These are phyloP conservation scores for Timema podura DNA, from an alignment of 2,888 invertebrate genomes.

Conservation along the genomic window DNA sequence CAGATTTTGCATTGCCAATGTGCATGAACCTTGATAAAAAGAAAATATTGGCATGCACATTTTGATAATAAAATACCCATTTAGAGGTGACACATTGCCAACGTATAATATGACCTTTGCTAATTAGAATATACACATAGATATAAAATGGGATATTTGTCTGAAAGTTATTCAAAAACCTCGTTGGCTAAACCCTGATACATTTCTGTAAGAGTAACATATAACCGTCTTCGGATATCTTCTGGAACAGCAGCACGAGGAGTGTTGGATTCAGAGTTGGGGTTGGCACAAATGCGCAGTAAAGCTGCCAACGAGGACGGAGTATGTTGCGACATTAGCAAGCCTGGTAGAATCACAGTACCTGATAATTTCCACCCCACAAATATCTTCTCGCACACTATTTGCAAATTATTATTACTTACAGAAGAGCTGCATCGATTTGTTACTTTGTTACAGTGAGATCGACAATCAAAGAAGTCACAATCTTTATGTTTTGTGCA, in stretches of 20 bases:
- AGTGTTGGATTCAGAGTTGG: conserved; percentile 42
- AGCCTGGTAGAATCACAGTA: conserved; percentile 56
- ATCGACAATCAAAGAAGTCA: conserved; percentile 62
- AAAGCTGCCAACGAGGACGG: conserved; percentile 55
- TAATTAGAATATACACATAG: no score
- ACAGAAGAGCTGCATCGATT: conserved; percentile 54
- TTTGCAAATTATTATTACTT: conserved; percentile 60
- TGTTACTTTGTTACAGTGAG: conserved; percentile 52
- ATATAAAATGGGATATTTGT: no score
- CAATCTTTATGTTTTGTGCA: conserved; percentile 62
- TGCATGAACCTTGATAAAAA: no score
- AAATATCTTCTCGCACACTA: conserved; percentile 62
- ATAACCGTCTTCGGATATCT: conserved; percentile 49
- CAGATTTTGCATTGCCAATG: no score
- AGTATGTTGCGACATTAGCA: conserved; percentile 56
- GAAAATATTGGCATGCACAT: no score
- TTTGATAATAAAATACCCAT: no score
- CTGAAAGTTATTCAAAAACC: conserved; percentile 15
- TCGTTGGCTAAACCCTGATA: conserved; percentile 20
- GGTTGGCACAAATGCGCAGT: conserved; percentile 53
- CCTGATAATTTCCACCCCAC: conserved; percentile 60
- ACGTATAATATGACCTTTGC: no score
- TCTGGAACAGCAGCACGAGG: conserved; percentile 49
- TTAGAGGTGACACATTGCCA: no score
- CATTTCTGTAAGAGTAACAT: conserved; percentile 50